Evolutionary conservation across 2,113 vertebrate species (phyloP).

Genomic region (Thryonomys swinderianus): DNA sequence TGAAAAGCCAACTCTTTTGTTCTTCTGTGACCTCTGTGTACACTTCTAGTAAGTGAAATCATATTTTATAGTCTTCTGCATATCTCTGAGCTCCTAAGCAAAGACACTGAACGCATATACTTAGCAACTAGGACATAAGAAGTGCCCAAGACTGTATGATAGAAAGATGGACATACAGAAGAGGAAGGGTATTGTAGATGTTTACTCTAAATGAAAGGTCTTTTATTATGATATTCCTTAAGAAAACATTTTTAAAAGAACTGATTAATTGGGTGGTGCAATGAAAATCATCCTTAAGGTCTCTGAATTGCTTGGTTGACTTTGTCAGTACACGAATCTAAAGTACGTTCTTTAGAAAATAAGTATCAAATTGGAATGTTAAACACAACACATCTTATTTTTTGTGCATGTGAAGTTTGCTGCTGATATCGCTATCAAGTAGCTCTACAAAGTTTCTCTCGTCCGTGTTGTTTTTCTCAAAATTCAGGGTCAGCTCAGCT

Average conservation of each 20-base stretch:
- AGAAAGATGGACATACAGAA: not conserved
- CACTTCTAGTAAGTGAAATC: not conserved
- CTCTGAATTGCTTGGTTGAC: not conserved
- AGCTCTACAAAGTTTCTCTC: not conserved
- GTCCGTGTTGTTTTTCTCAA: not conserved
- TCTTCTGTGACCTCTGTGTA: not conserved
- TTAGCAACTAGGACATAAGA: not conserved
- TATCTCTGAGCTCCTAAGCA: not conserved
- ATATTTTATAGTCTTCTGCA: slow-evolving; percentile 23
- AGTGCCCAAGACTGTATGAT: not conserved
- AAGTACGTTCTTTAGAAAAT: not conserved
- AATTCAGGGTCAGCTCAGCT: not conserved
- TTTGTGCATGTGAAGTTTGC: not conserved
- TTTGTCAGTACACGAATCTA: not conserved
- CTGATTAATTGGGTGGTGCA: not conserved
- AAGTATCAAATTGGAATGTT: not conserved
- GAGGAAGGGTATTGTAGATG: not conserved
- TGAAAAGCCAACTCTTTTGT: not conserved
- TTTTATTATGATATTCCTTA: not conserved
- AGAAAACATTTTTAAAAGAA: slow-evolving; percentile 36
- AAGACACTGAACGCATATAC: not conserved
- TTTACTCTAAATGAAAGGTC: not conserved
- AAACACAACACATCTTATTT: not conserved
- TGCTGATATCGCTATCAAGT: not conserved
- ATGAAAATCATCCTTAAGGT: not conserved